Evolutionary conservation across 2,888 invertebrate species (phyloP), one percentile per base, ranked within the genome.

Genomic region (Amphipyra berbera): DNA sequence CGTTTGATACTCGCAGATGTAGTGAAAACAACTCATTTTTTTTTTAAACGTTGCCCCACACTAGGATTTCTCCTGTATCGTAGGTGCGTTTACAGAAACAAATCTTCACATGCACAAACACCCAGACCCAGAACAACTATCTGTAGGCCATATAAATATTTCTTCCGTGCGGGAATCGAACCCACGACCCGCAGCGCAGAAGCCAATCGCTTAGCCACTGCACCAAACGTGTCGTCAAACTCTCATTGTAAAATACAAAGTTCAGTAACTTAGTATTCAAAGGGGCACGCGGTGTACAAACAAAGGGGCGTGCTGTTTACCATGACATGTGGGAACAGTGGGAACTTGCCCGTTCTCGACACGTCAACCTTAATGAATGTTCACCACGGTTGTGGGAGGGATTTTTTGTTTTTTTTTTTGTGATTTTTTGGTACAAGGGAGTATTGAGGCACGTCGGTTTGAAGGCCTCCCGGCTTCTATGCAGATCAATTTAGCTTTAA

Each of bases 291-390:
- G 48, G 40, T 59, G 53, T 52, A 44, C 74, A 80, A 80, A 80
- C 74, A 80, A n/a, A 70, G 65, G 79, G 78, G 73, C 41, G 78
- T 46, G 37, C 38, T 63, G 60, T 65, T 72, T 72, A 10, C 57
- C 30, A 42, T 68, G 74, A 74, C 78, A 80, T 80, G 73, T 78
- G 80, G 72, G 45, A 71, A 69, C 67, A 80, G 73, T 78, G 80
- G 72, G 45, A 71, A 69, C 67, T 68, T 55, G 64, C 59, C 49
- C 56, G 62, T 56, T 42, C 38, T 54, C 44, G 33, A 68, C 73
- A 60, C 63, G 68, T 68, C 64, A 61, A 21, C 30, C 45, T 13
- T 68, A 68, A 70, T 78, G 71, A 78, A 75, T 55, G 57, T 44
- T 50, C 37, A 37, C 44, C 35, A 13, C 27, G 40, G 12, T 44